Evolutionary conservation across 2,888 invertebrate genomes (phyloP).

Genomic region (Euclidia mi): DNA sequence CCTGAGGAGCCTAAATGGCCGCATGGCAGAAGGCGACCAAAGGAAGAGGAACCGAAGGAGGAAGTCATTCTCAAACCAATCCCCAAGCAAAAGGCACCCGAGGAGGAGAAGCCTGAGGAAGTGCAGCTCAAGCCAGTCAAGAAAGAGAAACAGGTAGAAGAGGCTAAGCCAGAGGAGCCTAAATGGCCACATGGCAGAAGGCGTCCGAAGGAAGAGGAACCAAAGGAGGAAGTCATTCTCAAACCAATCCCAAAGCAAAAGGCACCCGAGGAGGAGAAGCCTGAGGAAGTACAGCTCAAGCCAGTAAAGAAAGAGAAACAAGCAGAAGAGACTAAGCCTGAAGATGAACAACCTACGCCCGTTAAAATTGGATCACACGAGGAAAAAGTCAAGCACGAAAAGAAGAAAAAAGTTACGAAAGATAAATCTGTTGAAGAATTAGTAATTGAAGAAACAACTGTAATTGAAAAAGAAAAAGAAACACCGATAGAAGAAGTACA

Average conservation of each 20-base stretch:
- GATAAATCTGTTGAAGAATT: constrained; percentile 57
- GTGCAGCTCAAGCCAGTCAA: constrained; percentile 56
- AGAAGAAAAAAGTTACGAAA: constrained; percentile 43
- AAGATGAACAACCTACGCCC: constrained; percentile 12
- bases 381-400: constrained; percentile 32
- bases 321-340: neutral
- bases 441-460: constrained; percentile 37
- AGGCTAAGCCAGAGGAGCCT: constrained; percentile 61
- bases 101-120: constrained; percentile 77
- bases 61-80: constrained; percentile 72
- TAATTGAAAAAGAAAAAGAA: constrained; percentile 37
- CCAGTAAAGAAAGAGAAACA: constrained; percentile 59
- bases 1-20: constrained; percentile 68
- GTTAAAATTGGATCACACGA: constrained; percentile 50
- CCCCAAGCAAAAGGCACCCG: constrained; percentile 64
- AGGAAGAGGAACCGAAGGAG: constrained; percentile 61
- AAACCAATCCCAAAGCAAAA: constrained; percentile 67
- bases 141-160: constrained; percentile 54
- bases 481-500: constrained; percentile 56
- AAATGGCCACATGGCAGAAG: constrained; percentile 12
- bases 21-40: constrained; percentile 54
- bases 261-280: constrained; percentile 66
- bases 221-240: constrained; percentile 55
- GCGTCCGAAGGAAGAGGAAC: constrained; percentile 61
- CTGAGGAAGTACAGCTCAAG: constrained; percentile 72